A percentile compares a stretch with the other conserved stretches of the same genome.
Evolutionary conservation across 2,113 vertebrate genomes (phyloP).

Genomic region (Theristicus caerulescens): DNA sequence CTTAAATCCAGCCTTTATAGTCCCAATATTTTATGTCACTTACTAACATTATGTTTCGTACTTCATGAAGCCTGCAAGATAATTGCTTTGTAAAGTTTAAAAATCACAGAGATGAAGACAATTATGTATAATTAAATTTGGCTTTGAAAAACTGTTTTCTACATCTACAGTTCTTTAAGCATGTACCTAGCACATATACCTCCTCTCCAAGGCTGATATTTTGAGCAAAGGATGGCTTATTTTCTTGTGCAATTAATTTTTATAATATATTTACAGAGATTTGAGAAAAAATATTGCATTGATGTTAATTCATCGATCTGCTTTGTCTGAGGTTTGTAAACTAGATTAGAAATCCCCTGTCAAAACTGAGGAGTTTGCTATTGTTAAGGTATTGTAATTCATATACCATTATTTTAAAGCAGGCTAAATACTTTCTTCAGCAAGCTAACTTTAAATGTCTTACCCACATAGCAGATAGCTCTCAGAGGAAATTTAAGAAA

Average conservation of each 20-base stretch:
- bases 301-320: neutral
- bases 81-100: neutral
- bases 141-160: neutral
- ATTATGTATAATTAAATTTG: neutral
- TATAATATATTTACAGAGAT: neutral
- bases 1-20: neutral
- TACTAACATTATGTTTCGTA: neutral
- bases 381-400: neutral
- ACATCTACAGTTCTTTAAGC: neutral
- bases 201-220: neutral
- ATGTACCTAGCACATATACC: neutral
- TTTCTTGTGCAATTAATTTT: neutral
- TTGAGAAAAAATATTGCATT: neutral
- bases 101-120: neutral
- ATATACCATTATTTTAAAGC: neutral
- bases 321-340: neutral
- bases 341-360: neutral
- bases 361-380: neutral
- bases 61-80: neutral
- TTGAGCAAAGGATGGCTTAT: neutral
- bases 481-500: neutral
- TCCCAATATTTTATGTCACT: neutral
- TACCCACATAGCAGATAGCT: neutral
- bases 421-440: neutral
- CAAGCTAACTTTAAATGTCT: neutral